phyloP scores from a whole-genome alignment of 2,888 invertebrate species.

The Beris morrisii region DNA sequence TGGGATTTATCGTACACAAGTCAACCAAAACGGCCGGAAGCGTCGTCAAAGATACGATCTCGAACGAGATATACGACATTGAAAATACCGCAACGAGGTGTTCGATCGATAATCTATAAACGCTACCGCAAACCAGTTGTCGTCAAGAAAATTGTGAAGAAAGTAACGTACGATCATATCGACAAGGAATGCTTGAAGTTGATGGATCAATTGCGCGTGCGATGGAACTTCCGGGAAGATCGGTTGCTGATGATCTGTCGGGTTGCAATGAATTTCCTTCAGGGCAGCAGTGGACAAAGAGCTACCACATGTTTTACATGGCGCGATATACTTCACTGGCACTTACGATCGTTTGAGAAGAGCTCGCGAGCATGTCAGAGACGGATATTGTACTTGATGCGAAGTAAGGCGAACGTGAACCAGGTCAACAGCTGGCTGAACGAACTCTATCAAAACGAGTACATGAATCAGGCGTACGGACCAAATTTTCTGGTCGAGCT shows the following conservation, averaged over 20 bases:
- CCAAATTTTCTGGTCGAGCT: slow-evolving; percentile 52
- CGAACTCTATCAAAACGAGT: slow-evolving; percentile 63
- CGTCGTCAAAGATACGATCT: neutral
- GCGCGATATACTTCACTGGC: slow-evolving; percentile 62
- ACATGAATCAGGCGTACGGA: slow-evolving; percentile 56
- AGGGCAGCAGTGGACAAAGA: slow-evolving; percentile 8
- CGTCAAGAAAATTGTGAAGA: slow-evolving; percentile 35
- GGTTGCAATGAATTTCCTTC: slow-evolving; percentile 57
- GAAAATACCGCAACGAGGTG: slow-evolving; percentile 12
- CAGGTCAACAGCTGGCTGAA: slow-evolving; percentile 65
- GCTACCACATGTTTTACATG: slow-evolving; percentile 46
- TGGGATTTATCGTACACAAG: slow-evolving; percentile 58
- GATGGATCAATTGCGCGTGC: slow-evolving; percentile 63
- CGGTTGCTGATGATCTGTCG: slow-evolving; percentile 68
- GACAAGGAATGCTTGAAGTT: slow-evolving; percentile 66
- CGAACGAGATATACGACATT: slow-evolving; percentile 1
- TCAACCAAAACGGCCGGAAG: neutral
- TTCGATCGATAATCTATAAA: slow-evolving; percentile 10
- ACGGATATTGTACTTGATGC: slow-evolving; percentile 64
- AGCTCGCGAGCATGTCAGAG: slow-evolving; percentile 70
- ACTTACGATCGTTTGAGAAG: slow-evolving; percentile 63
- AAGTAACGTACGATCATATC: slow-evolving; percentile 61
- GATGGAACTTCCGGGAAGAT: slow-evolving; percentile 72
- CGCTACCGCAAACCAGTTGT: slow-evolving; percentile 12
- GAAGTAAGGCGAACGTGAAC: slow-evolving; percentile 61